Evolutionary conservation across 92 coral and sea anemone species (phyloP).

Genomic region (Bergia puertoricense): DNA sequence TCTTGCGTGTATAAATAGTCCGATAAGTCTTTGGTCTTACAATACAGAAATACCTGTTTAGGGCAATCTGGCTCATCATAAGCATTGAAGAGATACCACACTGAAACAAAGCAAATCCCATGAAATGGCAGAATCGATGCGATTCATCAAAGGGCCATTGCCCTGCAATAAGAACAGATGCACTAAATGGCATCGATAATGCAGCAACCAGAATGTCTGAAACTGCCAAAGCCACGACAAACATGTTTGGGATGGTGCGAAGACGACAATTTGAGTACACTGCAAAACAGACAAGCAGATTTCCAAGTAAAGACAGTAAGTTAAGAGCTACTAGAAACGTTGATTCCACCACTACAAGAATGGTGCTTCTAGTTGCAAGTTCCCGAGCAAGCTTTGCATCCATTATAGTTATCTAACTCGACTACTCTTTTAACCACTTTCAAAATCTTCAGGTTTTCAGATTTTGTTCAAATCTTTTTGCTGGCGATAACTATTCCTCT

Average conservation of each 20-base stretch:
- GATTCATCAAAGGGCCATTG: constrained; percentile 19
- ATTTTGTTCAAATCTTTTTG: neutral
- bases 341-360: constrained; percentile 13
- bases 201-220: constrained; percentile 37
- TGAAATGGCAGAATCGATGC: constrained; percentile 16
- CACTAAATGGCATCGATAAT: constrained; percentile 47
- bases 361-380: constrained; percentile 9
- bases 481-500: neutral
- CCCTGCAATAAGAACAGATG: constrained; percentile 8
- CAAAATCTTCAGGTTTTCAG: neutral
- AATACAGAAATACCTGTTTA: constrained; percentile 41
- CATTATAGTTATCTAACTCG: neutral
- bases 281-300: constrained; percentile 40
- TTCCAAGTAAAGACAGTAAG: constrained; percentile 37
- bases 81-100: neutral
- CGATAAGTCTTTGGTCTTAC: constrained; percentile 24
- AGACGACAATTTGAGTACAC: constrained; percentile 49
- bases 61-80: constrained; percentile 20
- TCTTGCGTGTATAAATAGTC: constrained; percentile 9
- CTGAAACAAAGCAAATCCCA: constrained; percentile 13
- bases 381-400: constrained; percentile 21
- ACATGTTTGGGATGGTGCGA: constrained; percentile 48
- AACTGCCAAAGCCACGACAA: constrained; percentile 40
- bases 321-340: constrained; percentile 6
- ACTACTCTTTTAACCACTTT: neutral